Base-by-base conservation (phyloP, 2,888 invertebrate genomes). In the Molorchus minor region DNA sequence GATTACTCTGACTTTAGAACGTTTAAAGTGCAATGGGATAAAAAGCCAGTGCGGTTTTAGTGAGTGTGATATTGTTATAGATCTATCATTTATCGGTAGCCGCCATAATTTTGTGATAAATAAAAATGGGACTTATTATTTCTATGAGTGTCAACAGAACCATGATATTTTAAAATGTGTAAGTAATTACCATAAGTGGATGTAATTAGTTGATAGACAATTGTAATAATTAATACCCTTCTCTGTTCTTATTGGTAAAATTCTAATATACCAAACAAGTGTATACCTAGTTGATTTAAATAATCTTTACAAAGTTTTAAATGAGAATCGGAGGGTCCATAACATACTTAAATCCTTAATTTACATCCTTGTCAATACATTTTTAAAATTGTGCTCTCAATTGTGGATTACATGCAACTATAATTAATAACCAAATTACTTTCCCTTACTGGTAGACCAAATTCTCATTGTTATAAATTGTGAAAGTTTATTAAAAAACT, bases 121-220 rank as follows among this genome's bases (percentile, higher is more conserved):
- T 52, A 38, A 49, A 38, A 40, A 38, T n/a, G 49, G 51, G 38
- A 41, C 30, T 58, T 62, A 64, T 30, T 64, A 64, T 47, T 56
- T 64, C 30, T 54, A 60, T 41, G 47, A 61, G 43, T 70, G 67
- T 58, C 16, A 57, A 36, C 61, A 69, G 21, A 47, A 53, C 12
- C 70, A 70, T 45, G 54, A 67, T 35, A 35, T 61, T 21, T 13
- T 36, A 25, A 30, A 60, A 52, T 70, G 70, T 59, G 70, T 70
- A 64, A 70, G 70, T 70, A 30, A 8, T 1, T 3, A 15, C 3
- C 3, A 25, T 5, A 25, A 25, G 3, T 25, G 3, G 3, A 3
- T 8, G 3, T 25, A 5, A 8, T 25, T 25, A 8, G 8, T 8
- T 8, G 4, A 8, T 25, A 5, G 8, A 5, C 8, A 25, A 25